Evolutionary conservation across 2,888 invertebrate species (phyloP), one percentile per base, ranked within the genome.

Genomic region (Zootermopsis nevadensis): DNA sequence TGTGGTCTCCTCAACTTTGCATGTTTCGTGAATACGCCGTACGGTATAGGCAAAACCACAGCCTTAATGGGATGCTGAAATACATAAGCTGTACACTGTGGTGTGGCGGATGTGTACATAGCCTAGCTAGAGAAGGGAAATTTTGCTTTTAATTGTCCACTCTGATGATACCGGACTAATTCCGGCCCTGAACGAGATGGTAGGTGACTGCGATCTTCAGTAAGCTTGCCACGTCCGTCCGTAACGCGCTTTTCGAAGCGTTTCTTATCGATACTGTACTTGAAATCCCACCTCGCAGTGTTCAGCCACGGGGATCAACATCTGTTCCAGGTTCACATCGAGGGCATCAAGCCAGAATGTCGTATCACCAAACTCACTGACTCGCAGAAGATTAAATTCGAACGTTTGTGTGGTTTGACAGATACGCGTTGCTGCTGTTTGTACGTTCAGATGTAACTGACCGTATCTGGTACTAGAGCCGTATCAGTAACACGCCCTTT

Each of bases 91-190:
- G 69, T 15, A 15, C 22, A 7, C 8, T 15, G 31, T 27, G 24
- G 10, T 30, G 27, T 6, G 67, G 30, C 30, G 67, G 27, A 67
- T 67, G 67, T 31, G 30, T 31, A 15, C 15, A 15, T 48, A 48
- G 48, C 15, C 48, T 12, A 55, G n/a, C 31, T 30, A 30, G 31
- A n/a, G 67, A 7, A 33, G 69, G 69, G 33, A 7, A 33, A 33
- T 8, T 60, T 27, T 6, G 69, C 30, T 33, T 33, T 69, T 69
- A 69, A 69, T 69, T 69, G 33, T 22, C 69, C 33, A 3, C 33
- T 15, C 69, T 69, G 69, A 69, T 31, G 69, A 69, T 69, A 31
- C 19, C 8, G 69, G 19, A 33, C 33, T 69, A 69, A 69, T 69
- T 33, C 69, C 31, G 22, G 33, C 22, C 69, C 33, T 27, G n/a